These are phyloP conservation scores for Gymnarchus niloticus DNA, from an alignment of 2,113 vertebrate species.

Conservation along the genomic window DNA sequence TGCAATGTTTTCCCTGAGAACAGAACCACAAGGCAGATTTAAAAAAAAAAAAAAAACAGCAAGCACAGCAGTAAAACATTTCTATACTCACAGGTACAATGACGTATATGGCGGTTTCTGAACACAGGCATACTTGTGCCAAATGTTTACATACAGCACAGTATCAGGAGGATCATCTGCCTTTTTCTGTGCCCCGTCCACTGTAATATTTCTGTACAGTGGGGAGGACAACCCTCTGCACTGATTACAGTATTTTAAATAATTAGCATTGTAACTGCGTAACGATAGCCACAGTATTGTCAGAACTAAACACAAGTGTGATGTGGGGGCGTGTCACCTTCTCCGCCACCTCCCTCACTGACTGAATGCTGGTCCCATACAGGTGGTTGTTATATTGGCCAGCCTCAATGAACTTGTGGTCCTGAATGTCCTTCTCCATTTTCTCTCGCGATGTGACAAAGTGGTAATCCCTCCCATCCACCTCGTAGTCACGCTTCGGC, in stretches of 20 bases:
- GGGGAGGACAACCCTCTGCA: no score
- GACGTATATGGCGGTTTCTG: not conserved
- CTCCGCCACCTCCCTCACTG: slow-evolving; percentile 88
- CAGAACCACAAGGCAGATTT: no score
- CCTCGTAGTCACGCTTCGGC: slow-evolving; percentile 90
- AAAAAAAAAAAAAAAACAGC: slow-evolving; percentile 5
- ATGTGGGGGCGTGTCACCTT: slow-evolving; percentile 73
- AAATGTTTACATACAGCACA: not conserved
- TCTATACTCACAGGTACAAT: not conserved
- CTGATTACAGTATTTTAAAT: not conserved
- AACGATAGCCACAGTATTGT: no score
- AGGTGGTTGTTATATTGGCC: slow-evolving; percentile 97
- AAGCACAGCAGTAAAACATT: no score
- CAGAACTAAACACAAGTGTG: no score
- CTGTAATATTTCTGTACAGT: not conserved
- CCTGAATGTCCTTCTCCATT: slow-evolving; percentile 97
- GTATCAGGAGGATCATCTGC: not conserved
- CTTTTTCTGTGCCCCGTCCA: not conserved
- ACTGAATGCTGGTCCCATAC: slow-evolving; percentile 95
- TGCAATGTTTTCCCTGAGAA: slow-evolving; percentile 91
- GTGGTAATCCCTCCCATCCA: slow-evolving; percentile 93
- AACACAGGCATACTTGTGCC: not conserved
- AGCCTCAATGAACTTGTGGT: slow-evolving; percentile 97
- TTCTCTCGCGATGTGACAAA: slow-evolving; percentile 93
- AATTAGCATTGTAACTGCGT: not conserved